Percentiles rank a stretch among this genome's conserved stretches.
These are phyloP conservation scores for Serrognathus titanus DNA, from an alignment of 2,888 invertebrate species.

Conservation along the genomic window DNA sequence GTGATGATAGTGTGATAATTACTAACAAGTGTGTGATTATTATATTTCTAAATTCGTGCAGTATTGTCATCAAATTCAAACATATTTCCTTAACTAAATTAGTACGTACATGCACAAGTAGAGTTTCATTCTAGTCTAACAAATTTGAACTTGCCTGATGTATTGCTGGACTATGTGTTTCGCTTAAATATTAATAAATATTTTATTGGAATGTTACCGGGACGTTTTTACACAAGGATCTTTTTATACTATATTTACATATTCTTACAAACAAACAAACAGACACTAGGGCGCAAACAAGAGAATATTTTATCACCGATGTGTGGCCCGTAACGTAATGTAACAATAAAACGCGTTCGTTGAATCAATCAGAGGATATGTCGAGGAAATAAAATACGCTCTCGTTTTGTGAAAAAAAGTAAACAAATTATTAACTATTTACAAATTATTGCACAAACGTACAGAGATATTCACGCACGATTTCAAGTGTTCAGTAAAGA, in stretches of 20 bases:
- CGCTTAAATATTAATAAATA: conserved; percentile 33
- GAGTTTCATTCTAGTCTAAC: conserved; percentile 27
- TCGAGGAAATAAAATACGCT: too few species aligned
- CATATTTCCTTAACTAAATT: conserved; percentile 18
- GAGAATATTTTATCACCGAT: conserved; percentile 1
- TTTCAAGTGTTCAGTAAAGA: conserved; percentile 73
- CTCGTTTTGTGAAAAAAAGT: not conserved
- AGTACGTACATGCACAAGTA: conserved; percentile 23
- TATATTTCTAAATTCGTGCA: not conserved
- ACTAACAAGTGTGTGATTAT: too few species aligned
- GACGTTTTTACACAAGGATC: conserved; percentile 12
- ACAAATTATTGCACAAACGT: conserved; percentile 34
- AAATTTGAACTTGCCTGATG: conserved; percentile 41
- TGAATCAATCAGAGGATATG: too few species aligned
- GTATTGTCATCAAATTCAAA: conserved; percentile 18
- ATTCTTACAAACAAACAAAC: conserved; percentile 10
- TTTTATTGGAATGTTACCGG: conserved; percentile 30
- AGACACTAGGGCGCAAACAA: not conserved
- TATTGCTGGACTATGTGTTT: conserved; percentile 40
- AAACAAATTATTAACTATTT: conserved; percentile 2
- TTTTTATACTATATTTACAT: conserved; percentile 12
- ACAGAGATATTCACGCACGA: conserved; percentile 3
- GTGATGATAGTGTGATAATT: too few species aligned
- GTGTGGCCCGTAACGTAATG: not conserved
- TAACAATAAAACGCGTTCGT: too few species aligned